phyloP scores from a whole-genome alignment of 2,888 invertebrate species.

The Tuberolachnus salignus region DNA sequence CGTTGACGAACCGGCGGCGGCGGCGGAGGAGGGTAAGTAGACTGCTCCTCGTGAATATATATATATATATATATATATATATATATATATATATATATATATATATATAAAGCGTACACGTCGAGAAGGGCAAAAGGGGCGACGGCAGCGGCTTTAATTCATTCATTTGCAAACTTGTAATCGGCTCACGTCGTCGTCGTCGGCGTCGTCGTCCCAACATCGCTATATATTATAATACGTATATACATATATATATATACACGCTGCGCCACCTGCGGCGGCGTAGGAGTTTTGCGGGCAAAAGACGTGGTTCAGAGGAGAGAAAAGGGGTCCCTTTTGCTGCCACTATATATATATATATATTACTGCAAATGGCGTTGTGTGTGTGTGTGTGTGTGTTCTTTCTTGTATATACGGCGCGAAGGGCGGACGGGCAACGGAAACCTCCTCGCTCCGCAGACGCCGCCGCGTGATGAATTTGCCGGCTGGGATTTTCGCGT shows the following conservation, averaged over 20 bases:
- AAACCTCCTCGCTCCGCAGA: slow-evolving; percentile 21
- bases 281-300: slow-evolving; percentile 4
- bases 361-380: slow-evolving; percentile 29
- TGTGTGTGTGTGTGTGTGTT: slow-evolving; percentile 18
- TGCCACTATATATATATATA: slow-evolving; percentile 24
- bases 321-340: not conserved
- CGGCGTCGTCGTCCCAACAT: slow-evolving; percentile 22
- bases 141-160: slow-evolving; percentile 45
- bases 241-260: not conserved
- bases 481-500: slow-evolving; percentile 57
- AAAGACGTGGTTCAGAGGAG: not conserved
- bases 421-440: slow-evolving; percentile 18
- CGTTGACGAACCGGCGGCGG: not conserved
- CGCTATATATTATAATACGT: too few relatives aligned
- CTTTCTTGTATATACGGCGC: slow-evolving; percentile 16
- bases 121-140: not conserved
- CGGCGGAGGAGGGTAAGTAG: slow-evolving; percentile 1
- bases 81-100: not conserved
- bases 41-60: slow-evolving; percentile 4
- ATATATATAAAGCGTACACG: not conserved
- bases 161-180: slow-evolving; percentile 56
- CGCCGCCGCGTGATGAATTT: slow-evolving; percentile 57
- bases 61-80: not conserved
- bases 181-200: slow-evolving; percentile 52
- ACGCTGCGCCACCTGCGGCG: not conserved